Conservation (phyloP, 2,113 vertebrate genomes). For the Thamnophis sirtalis region DNA sequence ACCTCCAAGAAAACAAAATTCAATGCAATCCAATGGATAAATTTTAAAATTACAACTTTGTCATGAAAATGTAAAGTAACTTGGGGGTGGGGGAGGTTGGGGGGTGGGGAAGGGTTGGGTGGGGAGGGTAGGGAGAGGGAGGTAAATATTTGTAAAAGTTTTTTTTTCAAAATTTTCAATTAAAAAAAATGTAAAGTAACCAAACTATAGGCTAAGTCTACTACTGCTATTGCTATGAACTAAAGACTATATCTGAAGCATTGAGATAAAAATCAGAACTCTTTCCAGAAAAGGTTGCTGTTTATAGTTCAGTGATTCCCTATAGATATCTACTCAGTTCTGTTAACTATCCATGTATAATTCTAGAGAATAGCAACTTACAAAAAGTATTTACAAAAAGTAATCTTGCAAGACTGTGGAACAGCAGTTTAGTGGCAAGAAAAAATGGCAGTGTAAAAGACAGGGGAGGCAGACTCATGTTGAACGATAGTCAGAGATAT, state of each 20-base stretch:
- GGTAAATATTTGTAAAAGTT: no score
- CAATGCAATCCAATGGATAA: not conserved
- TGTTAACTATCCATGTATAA: not conserved
- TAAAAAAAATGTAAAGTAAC: not conserved
- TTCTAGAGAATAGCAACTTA: conserved; percentile 1
- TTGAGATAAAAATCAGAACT: not conserved
- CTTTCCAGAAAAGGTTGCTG: not conserved
- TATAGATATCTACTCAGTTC: not conserved
- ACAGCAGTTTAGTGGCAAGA: not conserved
- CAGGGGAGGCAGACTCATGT: not conserved
- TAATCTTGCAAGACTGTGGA: not conserved
- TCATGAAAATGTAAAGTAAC: not conserved
- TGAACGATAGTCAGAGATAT: not conserved
- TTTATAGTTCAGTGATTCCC: not conserved
- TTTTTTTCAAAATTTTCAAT: no score
- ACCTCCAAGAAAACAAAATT: not conserved
- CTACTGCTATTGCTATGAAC: no score
- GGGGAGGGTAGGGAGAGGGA: no score
- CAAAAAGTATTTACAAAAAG: not conserved
- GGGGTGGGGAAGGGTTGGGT: no score
- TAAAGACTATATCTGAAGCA: not conserved
- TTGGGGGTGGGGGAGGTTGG: no score
- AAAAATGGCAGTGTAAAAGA: not conserved
- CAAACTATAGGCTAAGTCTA: not conserved
- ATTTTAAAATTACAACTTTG: not conserved